Evolutionary conservation across 2,797 vertebrate genomes (phyloP).

Genomic region (Chaetophractus vellerosus): DNA sequence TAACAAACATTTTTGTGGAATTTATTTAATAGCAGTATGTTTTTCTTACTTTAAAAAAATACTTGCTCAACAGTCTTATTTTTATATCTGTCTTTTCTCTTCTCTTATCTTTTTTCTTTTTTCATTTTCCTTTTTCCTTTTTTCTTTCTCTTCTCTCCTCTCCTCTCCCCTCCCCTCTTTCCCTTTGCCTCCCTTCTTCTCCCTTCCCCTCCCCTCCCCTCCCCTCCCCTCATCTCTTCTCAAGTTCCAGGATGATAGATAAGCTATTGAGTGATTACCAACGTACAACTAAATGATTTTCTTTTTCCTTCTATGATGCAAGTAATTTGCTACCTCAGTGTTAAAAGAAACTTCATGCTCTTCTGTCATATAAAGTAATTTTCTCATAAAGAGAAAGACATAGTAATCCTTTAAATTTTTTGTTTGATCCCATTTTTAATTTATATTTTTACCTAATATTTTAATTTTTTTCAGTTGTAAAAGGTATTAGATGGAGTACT

Average conservation of each 20-base stretch:
- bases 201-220: too few species aligned
- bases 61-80: constrained; percentile 36
- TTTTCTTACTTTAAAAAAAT: constrained; percentile 74
- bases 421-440: constrained; percentile 40
- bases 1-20: constrained; percentile 91
- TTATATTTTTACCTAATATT: constrained; percentile 48
- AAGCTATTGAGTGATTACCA: constrained; percentile 50
- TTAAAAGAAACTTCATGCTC: constrained; percentile 48
- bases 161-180: too few species aligned
- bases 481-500: neutral
- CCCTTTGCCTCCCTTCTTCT: too few species aligned
- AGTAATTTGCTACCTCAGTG: neutral
- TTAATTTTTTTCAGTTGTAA: constrained; percentile 47
- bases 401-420: constrained; percentile 27
- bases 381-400: neutral
- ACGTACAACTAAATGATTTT: constrained; percentile 13
- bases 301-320: constrained; percentile 54
- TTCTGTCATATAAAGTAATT: neutral
- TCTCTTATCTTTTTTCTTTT: too few species aligned
- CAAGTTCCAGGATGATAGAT: constrained; percentile 49
- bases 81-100: constrained; percentile 43
- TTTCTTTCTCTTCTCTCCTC: too few species aligned
- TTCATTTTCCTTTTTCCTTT: too few species aligned
- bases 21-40: constrained; percentile 78
- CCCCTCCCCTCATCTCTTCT: neutral